Percentiles rank a stretch among this genome's conserved stretches.
These are phyloP conservation scores for Hemithea aestivaria DNA, from an alignment of 2,888 invertebrate species.

Conservation along the genomic window DNA sequence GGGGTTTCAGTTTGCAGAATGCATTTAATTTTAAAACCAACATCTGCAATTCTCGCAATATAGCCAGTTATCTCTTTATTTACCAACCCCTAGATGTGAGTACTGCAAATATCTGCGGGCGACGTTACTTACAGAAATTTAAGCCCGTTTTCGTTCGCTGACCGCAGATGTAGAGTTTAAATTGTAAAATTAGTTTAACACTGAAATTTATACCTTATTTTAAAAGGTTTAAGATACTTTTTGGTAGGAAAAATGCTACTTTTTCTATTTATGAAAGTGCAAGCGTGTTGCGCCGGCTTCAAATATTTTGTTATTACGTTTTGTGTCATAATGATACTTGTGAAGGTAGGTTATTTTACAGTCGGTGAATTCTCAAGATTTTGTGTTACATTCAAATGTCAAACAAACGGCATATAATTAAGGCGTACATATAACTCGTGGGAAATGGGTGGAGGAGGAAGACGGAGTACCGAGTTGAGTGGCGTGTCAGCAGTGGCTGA, in stretches of 20 bases:
- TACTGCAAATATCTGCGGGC: slow-evolving; percentile 9
- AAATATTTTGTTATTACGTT: slow-evolving; percentile 15
- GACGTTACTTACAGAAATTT: slow-evolving; percentile 12
- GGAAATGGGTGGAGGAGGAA: no score
- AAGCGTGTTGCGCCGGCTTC: slow-evolving; percentile 7
- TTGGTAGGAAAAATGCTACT: neutral
- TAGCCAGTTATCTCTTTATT: slow-evolving; percentile 5
- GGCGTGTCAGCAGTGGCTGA: no score
- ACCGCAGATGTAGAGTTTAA: slow-evolving; percentile 12
- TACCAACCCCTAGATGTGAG: slow-evolving; percentile 5
- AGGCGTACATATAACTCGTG: no score
- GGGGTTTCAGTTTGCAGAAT: no score
- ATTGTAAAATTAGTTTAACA: slow-evolving; percentile 2
- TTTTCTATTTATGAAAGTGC: slow-evolving; percentile 3
- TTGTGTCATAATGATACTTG: slow-evolving; percentile 4
- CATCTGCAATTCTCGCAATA: slow-evolving; percentile 1
- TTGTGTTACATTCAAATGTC: no score
- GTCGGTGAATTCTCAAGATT: no score
- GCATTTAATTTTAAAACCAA: no score
- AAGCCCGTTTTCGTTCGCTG: slow-evolving; percentile 14
- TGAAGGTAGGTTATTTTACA: neutral
- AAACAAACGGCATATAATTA: no score
- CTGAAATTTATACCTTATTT: slow-evolving; percentile 3
- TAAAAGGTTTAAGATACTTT: slow-evolving; percentile 5
- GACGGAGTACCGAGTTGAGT: no score